These are phyloP conservation scores for Diplodus sargus DNA, from an alignment of 2,797 vertebrate genomes.

Conservation along the genomic window DNA sequence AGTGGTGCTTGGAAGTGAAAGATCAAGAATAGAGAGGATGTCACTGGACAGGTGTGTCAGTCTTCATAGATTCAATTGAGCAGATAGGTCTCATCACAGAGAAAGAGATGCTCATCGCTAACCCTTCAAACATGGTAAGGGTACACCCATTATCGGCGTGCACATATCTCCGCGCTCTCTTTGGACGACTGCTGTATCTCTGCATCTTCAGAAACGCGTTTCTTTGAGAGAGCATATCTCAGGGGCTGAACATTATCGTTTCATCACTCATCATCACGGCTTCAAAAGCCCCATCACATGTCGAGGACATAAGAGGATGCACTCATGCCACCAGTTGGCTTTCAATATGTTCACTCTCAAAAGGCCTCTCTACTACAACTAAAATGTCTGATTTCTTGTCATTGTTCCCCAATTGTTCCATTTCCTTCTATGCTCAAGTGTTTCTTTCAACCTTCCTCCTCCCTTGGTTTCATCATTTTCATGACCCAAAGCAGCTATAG, in stretches of 20 bases:
- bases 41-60: constrained; percentile 53
- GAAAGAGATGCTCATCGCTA: constrained; percentile 53
- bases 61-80: constrained; percentile 53
- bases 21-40: constrained; percentile 50
- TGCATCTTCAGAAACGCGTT: constrained; percentile 55
- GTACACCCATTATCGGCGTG: constrained; percentile 59
- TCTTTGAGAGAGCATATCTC: constrained; percentile 48
- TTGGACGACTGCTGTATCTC: constrained; percentile 57
- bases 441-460: constrained; percentile 22
- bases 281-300: constrained; percentile 52
- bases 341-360: neutral
- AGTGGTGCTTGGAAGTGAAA: constrained; percentile 46
- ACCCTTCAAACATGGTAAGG: constrained; percentile 66
- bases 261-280: constrained; percentile 49
- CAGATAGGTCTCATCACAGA: constrained; percentile 47
- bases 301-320: constrained; percentile 18
- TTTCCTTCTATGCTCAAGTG: constrained; percentile 16
- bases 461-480: neutral
- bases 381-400: constrained; percentile 5
- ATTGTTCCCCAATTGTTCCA: constrained; percentile 1
- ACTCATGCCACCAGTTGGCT: neutral
- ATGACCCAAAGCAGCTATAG: constrained; percentile 18
- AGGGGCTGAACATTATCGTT: constrained; percentile 48
- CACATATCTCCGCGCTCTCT: constrained; percentile 49
- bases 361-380: neutral